Evolutionary conservation across 2,113 vertebrate genomes (phyloP).

Genomic region (Corythornis madagascariensis): DNA sequence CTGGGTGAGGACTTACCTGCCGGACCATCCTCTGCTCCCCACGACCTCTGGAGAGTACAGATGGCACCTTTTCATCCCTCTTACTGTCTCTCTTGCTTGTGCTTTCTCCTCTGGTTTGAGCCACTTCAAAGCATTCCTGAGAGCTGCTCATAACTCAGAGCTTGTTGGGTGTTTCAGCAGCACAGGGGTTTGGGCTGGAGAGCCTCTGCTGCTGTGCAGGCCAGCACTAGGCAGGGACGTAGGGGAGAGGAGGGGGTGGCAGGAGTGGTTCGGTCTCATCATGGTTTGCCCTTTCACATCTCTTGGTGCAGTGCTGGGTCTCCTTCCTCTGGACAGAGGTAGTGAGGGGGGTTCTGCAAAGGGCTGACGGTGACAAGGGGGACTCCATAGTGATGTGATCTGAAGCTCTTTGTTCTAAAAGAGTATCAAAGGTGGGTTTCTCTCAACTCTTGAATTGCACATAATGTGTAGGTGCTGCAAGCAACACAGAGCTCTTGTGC

Average conservation of each 20-base stretch:
- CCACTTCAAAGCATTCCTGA: slow-evolving; percentile 60
- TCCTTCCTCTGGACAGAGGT: fast-evolving
- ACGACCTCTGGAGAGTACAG: fast-evolving
- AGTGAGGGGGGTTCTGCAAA: background rate
- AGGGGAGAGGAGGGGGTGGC: background rate
- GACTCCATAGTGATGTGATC: background rate
- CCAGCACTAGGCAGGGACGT: background rate
- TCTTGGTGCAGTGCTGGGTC: background rate
- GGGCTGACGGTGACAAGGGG: fast-evolving
- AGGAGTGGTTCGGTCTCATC: background rate
- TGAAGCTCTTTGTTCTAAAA: background rate
- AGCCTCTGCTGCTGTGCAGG: background rate
- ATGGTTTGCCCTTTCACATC: background rate
- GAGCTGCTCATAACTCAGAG: background rate
- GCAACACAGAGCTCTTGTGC: background rate
- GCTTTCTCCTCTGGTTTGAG: background rate
- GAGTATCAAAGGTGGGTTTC: background rate
- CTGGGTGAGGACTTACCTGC: background rate
- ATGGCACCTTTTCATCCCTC: background rate
- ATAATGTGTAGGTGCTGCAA: fast-evolving
- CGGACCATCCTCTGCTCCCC: background rate
- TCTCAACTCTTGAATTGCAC: background rate
- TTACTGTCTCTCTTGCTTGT: background rate
- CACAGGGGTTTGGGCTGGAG: background rate
- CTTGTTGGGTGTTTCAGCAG: background rate